phyloP scores from a whole-genome alignment of 2,888 invertebrate species.

The Drosophila merina region DNA sequence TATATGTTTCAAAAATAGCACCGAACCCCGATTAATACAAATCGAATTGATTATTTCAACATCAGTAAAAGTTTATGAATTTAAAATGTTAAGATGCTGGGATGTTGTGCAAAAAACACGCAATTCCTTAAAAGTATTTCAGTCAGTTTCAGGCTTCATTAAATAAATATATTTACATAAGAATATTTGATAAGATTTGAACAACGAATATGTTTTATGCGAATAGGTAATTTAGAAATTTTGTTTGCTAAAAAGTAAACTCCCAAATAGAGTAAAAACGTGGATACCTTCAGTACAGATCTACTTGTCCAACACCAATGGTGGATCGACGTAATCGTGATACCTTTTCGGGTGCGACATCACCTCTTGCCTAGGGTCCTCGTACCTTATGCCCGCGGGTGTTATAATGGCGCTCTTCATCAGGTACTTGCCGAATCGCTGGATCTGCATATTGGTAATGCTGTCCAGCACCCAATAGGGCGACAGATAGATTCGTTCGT shows the following conservation, averaged over 20 bases:
- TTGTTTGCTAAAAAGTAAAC: not conserved
- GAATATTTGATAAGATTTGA: not conserved
- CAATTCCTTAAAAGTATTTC: not conserved
- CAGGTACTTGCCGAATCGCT: conserved; percentile 84
- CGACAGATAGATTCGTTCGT: conserved; percentile 84
- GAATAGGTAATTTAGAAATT: not conserved
- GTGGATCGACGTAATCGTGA: conserved; percentile 48
- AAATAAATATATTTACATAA: conserved; percentile 17
- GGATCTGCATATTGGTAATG: conserved; percentile 85
- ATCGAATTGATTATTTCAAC: not conserved
- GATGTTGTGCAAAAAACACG: too few species aligned
- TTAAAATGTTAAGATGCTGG: too few species aligned
- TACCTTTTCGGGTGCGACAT: too few species aligned
- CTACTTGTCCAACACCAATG: conserved; percentile 55
- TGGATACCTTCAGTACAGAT: not conserved
- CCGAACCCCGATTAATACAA: too few species aligned
- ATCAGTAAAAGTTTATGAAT: too few species aligned
- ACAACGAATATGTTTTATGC: not conserved
- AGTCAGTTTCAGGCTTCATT: not conserved
- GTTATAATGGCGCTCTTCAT: conserved; percentile 68
- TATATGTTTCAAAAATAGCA: too few species aligned
- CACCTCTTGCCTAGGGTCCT: conserved; percentile 33
- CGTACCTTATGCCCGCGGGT: conserved; percentile 59
- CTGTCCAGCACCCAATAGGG: conserved; percentile 88
- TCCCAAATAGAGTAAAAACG: not conserved